phyloP scores from a whole-genome alignment of 2,797 vertebrate genomes.

The Oophaga sylvatica region DNA sequence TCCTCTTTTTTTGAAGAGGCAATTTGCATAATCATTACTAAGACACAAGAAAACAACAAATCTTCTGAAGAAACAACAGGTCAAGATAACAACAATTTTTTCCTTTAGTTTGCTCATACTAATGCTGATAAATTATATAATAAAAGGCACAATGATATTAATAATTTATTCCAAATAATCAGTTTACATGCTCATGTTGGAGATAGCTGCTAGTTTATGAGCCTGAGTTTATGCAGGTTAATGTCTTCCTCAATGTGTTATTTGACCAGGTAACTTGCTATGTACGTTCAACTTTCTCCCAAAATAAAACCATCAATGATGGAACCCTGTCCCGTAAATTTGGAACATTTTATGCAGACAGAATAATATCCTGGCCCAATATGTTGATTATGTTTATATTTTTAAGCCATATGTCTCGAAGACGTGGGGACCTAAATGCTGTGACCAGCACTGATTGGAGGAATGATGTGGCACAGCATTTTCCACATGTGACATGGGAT shows the following conservation, averaged over 20 bases:
- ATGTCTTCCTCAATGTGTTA: not conserved
- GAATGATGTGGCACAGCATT: not conserved
- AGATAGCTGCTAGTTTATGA: not conserved
- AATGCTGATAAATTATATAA: conserved; percentile 10
- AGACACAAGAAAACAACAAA: conserved; percentile 17
- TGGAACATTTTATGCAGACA: no score
- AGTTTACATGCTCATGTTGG: not conserved
- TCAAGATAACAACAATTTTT: conserved; percentile 10
- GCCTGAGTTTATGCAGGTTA: not conserved
- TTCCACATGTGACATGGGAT: not conserved
- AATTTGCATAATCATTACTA: no score
- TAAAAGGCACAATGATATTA: not conserved
- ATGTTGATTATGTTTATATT: not conserved
- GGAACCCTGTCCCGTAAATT: not conserved
- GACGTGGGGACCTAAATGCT: not conserved
- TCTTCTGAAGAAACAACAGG: conserved; percentile 10
- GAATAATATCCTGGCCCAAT: not conserved
- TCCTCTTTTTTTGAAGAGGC: no score
- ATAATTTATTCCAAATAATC: not conserved
- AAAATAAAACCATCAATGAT: not conserved
- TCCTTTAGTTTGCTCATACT: conserved; percentile 16
- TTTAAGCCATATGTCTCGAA: not conserved
- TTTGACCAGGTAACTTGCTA: not conserved
- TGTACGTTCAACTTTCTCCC: not conserved
- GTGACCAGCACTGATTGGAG: not conserved